phyloP scores from a whole-genome alignment of 2,888 invertebrate genomes.

The Eilema griseolum region DNA sequence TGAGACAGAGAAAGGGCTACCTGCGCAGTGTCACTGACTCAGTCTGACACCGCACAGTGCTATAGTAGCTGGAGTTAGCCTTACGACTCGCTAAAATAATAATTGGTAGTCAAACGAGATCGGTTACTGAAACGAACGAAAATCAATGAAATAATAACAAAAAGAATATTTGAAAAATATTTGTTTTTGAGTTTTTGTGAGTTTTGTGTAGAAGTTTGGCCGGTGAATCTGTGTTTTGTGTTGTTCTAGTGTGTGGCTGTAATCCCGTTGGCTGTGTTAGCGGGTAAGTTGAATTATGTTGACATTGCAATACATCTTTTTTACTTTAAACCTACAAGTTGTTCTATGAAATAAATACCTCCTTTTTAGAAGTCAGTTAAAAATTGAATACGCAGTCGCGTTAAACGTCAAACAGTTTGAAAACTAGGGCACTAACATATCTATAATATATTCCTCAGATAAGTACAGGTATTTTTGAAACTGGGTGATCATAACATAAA shows the following conservation, averaged over 20 bases:
- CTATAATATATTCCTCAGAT: background rate
- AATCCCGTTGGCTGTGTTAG: slow-evolving; percentile 79
- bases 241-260: slow-evolving; percentile 58
- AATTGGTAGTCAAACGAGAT: slow-evolving; percentile 43
- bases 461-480: background rate
- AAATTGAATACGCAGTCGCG: background rate
- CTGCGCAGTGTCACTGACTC: slow-evolving; percentile 85
- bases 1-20: slow-evolving; percentile 68
- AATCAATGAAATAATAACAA: slow-evolving; percentile 66
- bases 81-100: slow-evolving; percentile 46
- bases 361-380: too few relatives aligned
- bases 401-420: background rate
- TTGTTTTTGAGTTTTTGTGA: slow-evolving; percentile 51
- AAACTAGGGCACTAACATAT: background rate
- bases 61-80: slow-evolving; percentile 56
- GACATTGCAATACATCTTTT: slow-evolving; percentile 53
- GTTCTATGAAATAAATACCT: background rate
- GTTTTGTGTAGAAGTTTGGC: slow-evolving; percentile 46
- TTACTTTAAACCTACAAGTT: slow-evolving; percentile 5
- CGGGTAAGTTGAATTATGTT: slow-evolving; percentile 75
- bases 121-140: slow-evolving; percentile 71
- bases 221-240: slow-evolving; percentile 52
- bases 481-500: background rate
- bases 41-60: slow-evolving; percentile 72
- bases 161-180: slow-evolving; percentile 48